These are phyloP conservation scores for Saturnia japonica DNA, from an alignment of 2,888 invertebrate genomes.

Conservation along the genomic window DNA sequence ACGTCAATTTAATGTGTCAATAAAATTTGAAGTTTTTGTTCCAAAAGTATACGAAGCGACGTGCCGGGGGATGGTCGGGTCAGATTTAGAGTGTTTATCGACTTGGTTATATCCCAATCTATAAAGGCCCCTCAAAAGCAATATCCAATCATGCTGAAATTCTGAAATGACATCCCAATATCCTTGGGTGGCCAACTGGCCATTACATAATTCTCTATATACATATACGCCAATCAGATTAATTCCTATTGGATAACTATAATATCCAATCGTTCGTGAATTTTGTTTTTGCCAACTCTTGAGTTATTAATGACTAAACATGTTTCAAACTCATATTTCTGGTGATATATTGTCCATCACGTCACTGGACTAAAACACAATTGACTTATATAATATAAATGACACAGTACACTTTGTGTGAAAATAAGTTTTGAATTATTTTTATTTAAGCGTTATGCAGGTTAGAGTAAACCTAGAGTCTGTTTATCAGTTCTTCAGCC, in stretches of 20 bases:
- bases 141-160: too few species aligned
- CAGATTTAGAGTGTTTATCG: slow-evolving; percentile 1
- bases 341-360: not conserved
- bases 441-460: not conserved
- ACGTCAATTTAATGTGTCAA: slow-evolving; percentile 1
- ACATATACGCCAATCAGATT: too few species aligned
- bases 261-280: too few species aligned
- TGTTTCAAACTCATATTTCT: not conserved
- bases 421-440: not conserved
- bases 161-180: too few species aligned
- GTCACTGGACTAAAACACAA: not conserved
- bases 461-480: not conserved
- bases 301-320: too few species aligned
- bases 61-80: not conserved
- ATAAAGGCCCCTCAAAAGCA: not conserved
- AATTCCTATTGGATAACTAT: too few species aligned
- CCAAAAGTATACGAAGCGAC: not conserved
- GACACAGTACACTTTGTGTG: not conserved
- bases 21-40: not conserved
- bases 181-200: too few species aligned
- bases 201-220: too few species aligned
- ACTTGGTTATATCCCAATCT: not conserved
- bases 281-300: too few species aligned
- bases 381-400: not conserved
- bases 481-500: not conserved